Evolutionary conservation across 53 echinoderm and acorn worm genomes (phyloP), one percentile per base, ranked within the genome.

Genomic region (Holothuria leucospilota): DNA sequence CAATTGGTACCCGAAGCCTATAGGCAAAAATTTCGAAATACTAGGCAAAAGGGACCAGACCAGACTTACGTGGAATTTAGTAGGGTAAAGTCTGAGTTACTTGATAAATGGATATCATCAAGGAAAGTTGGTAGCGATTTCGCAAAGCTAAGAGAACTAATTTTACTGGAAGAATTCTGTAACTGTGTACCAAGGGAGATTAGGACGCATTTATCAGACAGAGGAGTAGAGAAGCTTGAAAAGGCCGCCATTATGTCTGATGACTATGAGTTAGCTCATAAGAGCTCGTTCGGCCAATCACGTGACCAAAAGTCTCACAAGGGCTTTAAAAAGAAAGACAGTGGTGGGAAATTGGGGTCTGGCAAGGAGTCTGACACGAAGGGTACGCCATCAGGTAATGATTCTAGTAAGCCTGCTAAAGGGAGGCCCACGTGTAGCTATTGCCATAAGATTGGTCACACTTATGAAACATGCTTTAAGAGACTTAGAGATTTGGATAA

Each of bases 1-100:
- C 78, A 93, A 69, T 68, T 93, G 40, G 93, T 93, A 49, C 93
- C 93, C 0, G 93, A 93, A 58, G 90, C 93, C 11, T 93, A 93
- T 34, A 49, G 93, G n/a, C 90, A 93, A 29, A 89, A 83, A 24
- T 34, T 34, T 34, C 34, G 34, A n/a, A 34, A 34, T 34, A 34
- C 34, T 16, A 78, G 82, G 24, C 77, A 91, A 74, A 92, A 84
- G 64, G 70, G 51, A 38, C 61, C 70, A 16, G 28, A 77, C 40
- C 72, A 89, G 30, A 92, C 92, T 8, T 78, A 86, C 79, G 89
- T 89, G 8, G 92, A 92, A 39, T 89, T 92, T 74, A 85, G 79
- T n/a, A 23, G 89, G 12, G 89, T 70, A 28, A 89, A 92, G 66
- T 51, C 53, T 52, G 58, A 88, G 38, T 23, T 79, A 28, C 89